Evolutionary conservation across 1,140 invertebrate genomes (phyloP).

Genomic region (Listronotus bonariensis): DNA sequence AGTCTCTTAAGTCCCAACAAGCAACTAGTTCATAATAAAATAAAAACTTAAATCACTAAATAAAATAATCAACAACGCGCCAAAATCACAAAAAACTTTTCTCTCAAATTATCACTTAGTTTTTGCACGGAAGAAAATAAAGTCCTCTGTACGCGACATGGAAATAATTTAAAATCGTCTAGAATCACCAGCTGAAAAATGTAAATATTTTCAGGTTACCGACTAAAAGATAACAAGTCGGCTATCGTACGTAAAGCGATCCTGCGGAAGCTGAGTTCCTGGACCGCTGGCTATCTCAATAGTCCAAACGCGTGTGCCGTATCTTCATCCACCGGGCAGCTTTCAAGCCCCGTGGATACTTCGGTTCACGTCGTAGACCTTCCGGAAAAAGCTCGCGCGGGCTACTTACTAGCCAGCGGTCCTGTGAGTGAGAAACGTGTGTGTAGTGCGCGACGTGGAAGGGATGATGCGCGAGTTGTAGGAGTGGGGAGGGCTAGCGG

Average conservation of each 20-base stretch:
- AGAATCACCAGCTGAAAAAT: background rate
- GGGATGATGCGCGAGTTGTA: conserved; percentile 50
- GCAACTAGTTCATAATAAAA: conserved; percentile 27
- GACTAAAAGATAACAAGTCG: conserved; percentile 1
- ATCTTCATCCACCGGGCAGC: conserved; percentile 46
- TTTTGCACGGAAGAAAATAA: conserved; percentile 17
- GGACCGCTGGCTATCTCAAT: conserved; percentile 54
- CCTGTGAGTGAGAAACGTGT: conserved; percentile 37
- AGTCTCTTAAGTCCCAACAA: conserved; percentile 19
- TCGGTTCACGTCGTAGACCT: conserved; percentile 37
- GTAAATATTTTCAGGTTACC: background rate
- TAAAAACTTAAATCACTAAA: conserved; percentile 20
- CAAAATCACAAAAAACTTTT: conserved; percentile 29
- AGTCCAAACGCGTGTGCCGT: conserved; percentile 55
- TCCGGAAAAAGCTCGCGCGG: conserved; percentile 44
- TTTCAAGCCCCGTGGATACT: conserved; percentile 45
- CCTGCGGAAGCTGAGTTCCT: conserved; percentile 32
- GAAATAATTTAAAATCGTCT: background rate
- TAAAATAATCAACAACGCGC: conserved; percentile 21
- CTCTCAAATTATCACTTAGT: conserved; percentile 27
- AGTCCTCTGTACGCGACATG: conserved; percentile 10
- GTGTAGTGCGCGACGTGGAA: conserved; percentile 40
- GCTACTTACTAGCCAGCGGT: conserved; percentile 55
- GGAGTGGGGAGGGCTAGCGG: conserved; percentile 45
- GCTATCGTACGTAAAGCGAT: conserved; percentile 29